These are phyloP conservation scores for Chydorus sphaericus DNA, from an alignment of 2,888 invertebrate genomes.

Conservation along the genomic window DNA sequence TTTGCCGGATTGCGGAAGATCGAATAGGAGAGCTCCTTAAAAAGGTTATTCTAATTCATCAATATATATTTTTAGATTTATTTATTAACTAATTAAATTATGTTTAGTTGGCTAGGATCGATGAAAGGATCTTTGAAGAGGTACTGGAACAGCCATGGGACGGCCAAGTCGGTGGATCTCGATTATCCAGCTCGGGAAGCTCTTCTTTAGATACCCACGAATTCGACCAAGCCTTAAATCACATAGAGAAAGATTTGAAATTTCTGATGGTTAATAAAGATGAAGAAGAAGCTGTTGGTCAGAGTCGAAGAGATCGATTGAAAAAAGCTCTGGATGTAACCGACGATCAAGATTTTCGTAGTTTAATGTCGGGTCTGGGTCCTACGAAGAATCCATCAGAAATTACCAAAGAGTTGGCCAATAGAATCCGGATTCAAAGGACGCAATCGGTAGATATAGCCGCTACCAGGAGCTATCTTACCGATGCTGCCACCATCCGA, in stretches of 20 bases:
- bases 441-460: not conserved
- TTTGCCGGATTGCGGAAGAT: slow-evolving; percentile 6
- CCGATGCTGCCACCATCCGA: not conserved
- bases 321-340: not conserved
- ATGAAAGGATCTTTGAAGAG: not conserved
- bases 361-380: not conserved
- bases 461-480: not conserved
- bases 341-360: not conserved
- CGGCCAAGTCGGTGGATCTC: not conserved
- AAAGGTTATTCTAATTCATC: not conserved
- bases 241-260: not conserved
- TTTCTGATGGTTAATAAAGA: not conserved
- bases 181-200: not conserved
- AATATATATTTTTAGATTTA: not conserved
- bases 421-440: not conserved
- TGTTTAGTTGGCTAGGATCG: not conserved
- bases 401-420: not conserved
- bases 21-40: not conserved
- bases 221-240: not conserved
- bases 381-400: not conserved
- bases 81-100: not conserved
- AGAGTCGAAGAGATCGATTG: not conserved
- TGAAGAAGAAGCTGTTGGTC: not conserved
- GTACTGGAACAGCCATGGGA: not conserved
- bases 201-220: not conserved